A percentile compares a stretch with the other conserved stretches of the same genome.
These are phyloP conservation scores for Squalus acanthias DNA, from an alignment of 2,797 vertebrate genomes.

Conservation along the genomic window DNA sequence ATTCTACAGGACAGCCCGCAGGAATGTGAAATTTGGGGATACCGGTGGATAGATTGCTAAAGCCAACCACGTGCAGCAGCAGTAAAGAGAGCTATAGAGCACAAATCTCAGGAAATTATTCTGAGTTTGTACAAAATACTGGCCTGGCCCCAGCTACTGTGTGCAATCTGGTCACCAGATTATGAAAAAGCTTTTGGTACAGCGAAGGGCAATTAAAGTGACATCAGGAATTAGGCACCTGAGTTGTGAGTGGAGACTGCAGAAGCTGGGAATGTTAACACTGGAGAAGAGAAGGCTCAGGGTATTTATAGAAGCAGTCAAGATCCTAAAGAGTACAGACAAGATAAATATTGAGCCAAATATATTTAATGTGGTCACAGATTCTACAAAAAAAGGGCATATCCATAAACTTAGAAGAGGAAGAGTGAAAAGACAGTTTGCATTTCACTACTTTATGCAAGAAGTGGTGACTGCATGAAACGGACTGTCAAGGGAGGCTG, in stretches of 20 bases:
- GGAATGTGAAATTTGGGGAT: neutral
- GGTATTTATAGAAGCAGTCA: neutral
- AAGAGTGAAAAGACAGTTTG: no score
- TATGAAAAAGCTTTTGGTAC: neutral
- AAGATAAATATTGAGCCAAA: neutral
- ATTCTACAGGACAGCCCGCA: neutral
- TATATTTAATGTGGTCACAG: neutral
- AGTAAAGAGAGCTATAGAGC: neutral
- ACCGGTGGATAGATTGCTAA: neutral
- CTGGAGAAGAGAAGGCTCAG: neutral
- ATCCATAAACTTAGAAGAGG: no score
- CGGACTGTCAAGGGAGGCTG: neutral
- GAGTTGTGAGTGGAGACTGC: neutral
- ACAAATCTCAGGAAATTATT: neutral
- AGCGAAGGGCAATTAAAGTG: neutral
- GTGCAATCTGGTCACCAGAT: neutral
- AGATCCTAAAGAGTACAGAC: neutral
- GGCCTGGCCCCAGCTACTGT: neutral
- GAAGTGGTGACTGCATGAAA: neutral
- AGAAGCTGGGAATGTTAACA: neutral
- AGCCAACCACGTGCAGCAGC: neutral
- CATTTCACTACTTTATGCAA: no score
- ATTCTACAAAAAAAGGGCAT: no score
- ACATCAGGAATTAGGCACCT: neutral
- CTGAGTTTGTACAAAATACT: neutral